Evolutionary conservation across 1,140 invertebrate genomes (phyloP), one percentile per base, ranked within the genome.

Genomic region (Schlechtendalia chinensis): DNA sequence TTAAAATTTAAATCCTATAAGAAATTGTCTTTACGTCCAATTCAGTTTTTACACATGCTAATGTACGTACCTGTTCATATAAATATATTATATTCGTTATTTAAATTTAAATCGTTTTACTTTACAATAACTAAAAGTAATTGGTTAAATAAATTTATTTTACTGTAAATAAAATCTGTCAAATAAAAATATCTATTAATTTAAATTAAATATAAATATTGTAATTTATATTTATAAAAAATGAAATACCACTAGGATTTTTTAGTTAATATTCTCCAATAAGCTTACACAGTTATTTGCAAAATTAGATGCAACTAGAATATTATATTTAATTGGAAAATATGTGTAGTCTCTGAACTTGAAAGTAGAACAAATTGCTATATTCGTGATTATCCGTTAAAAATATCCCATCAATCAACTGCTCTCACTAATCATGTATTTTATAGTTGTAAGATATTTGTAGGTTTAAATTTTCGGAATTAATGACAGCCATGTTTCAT

Each of bases 311-410:
- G 17, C 50, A 24, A 8, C 47, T 72, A 54, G 24, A 17, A 72
- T 29, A 54, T 72, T 72, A 72, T 54, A 54, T 72, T 54, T 29
- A 39, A 4, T 24, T 72, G 17, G 54, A 59, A 77, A 77, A 39
- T 39, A 45, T 45, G 5, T 22, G 59, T 29, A 22, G 24, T 24
- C 24, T 17, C 61, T n/a, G 39, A 79, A 63, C 54, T 79, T 63
- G 56, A 63, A 79, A 79, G n/a, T 79, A 63, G 58, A 79, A 47
- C 75, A 79, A 61, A n/a, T 45, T 79, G 29, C 75, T 79, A 79
- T 79, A 63, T 79, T 79, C 32, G 56, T 79, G n/a, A 63, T 39
- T 47, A 22, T 39, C 10, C 32, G n/a, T 61, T 39, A 50, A 71
- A 77, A 47, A n/a, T 39, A 58, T 71, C 16, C n/a, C n/a, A n/a